Base-by-base conservation (phyloP, 1,140 invertebrate species). In the Solen grandis region DNA sequence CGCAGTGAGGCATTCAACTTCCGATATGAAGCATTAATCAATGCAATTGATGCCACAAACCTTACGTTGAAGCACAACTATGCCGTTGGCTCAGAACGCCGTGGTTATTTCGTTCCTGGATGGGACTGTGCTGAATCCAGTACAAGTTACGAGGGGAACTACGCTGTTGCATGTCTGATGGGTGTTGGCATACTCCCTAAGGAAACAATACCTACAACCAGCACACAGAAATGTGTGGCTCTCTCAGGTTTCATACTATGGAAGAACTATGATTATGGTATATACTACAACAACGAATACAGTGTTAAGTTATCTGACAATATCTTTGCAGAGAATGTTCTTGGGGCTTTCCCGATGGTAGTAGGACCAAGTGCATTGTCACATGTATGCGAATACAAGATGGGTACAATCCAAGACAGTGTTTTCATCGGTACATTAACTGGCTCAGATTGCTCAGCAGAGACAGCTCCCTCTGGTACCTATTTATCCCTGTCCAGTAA, bases 11-110 rank as follows among this genome's bases (percentile, higher is more conserved):
- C 10, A 5, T 25, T 55, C 2, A 90, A 90, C 75, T 76, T 86
- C 1, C 27, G 78, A 16, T 46, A 46, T 55, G 77, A 85, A 57
- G 88, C 81, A 19, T 79, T 76, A 3, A 84, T 92, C 8, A 81
- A 89, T 25, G 83, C 82, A 5, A 72, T 85, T 0, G n/a, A 79
- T 10, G 86, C 87, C 13, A 79, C 35, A 0, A 62, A 82, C 19
- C 29, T 89, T 13, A 62, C 83, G 0, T 19, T 92, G 27, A 46
- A 55, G 10, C 63, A 86, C 46, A 91, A 91, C 69, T 77, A 76
- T 14, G 86, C 89, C 25, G 85, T 87, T 38, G 90, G 87, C 10
- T 75, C 84, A 4, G 86, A 92, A 63, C 77, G 90, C 14, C 52
- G 77, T 1, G 87, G 84, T 8, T 88, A 82, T 55, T 79, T 81